Evolutionary conservation across 2,888 invertebrate genomes (phyloP), one percentile per base, ranked within the genome.

Genomic region (Steromphala cineraria): DNA sequence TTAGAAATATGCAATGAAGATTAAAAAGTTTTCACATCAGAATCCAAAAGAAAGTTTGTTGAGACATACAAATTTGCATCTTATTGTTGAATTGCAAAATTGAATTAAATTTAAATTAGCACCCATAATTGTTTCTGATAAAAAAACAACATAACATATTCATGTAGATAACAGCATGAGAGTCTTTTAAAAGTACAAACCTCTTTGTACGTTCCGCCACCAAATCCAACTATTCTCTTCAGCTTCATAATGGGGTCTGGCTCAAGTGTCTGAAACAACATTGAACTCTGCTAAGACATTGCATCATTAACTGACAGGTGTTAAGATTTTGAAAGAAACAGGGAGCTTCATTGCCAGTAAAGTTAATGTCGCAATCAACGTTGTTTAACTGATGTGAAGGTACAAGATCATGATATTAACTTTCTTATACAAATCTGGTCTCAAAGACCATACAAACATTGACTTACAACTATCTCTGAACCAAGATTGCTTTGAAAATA

Each of bases 191-290:
- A 56, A 1, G 19, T 19, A 56, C 56, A 56, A 56, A 92, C 92
- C 87, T 93, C 91, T 84, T 87, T 87, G 76, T 85, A 90, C 17
- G 90, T 87, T 55, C 88, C 87, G 17, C 92, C 92, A 53, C 92
- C 92, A 89, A 93, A 93, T 15, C 93, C 93, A 75, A 93, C 90
- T 71, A 93, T 92, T 82, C 91, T 88, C 55, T 89, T 90, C 75
- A 93, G 85, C 40, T 89, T 87, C 75, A 93, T 80, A 28, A 93
- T 92, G 4, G 93, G 93, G 84, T 93, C 93, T 74, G 93, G 93
- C 81, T 90, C 86, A 21, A 93, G 84, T 5, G 87, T 85, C 92
- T 92, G 82, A 4, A 87, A 87, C 71, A 21, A 75, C 17, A 67
- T 74, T 17, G 21, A 46, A 40, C 36, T 77, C 21, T n/a, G n/a